Conservation (phyloP, 2,888 invertebrate genomes). For the Limenitis arthemis region DNA sequence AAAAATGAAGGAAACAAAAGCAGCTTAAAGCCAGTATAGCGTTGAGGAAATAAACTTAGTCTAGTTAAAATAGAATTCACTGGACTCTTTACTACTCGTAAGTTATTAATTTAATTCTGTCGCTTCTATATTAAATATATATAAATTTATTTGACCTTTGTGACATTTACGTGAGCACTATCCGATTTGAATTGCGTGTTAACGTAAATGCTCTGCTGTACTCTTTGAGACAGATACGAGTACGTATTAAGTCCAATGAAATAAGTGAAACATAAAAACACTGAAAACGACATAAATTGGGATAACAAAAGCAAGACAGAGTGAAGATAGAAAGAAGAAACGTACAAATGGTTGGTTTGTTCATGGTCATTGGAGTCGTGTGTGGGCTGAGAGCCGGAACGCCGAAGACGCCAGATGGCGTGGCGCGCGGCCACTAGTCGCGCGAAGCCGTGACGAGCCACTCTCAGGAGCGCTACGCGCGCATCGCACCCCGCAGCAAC, state of each 20-base stretch:
- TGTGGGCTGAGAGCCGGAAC: constrained; percentile 67
- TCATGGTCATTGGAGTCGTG: constrained; percentile 67
- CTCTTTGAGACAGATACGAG: background rate
- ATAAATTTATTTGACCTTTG: constrained; percentile 6
- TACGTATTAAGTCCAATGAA: constrained; percentile 7
- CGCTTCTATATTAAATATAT: background rate
- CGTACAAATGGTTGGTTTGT: constrained; percentile 71
- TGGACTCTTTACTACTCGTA: constrained; percentile 30
- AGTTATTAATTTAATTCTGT: background rate
- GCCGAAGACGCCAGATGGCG: constrained; percentile 79
- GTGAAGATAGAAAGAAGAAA: constrained; percentile 54
- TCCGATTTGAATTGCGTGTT: background rate
- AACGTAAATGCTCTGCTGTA: background rate
- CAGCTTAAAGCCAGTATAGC: constrained; percentile 39
- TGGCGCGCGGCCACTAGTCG: constrained; percentile 80
- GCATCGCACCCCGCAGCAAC: constrained; percentile 44
- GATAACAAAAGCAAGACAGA: constrained; percentile 33
- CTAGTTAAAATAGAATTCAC: constrained; percentile 39
- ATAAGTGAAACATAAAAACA: constrained; percentile 4
- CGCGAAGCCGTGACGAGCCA: constrained; percentile 80
- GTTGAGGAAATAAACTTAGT: constrained; percentile 44
- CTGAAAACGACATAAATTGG: constrained; percentile 21
- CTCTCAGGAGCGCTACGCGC: constrained; percentile 61
- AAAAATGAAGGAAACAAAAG: constrained; percentile 41
- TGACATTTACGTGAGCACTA: constrained; percentile 3